Conservation (phyloP, 2,113 vertebrate species). For the Catagonus wagneri region DNA sequence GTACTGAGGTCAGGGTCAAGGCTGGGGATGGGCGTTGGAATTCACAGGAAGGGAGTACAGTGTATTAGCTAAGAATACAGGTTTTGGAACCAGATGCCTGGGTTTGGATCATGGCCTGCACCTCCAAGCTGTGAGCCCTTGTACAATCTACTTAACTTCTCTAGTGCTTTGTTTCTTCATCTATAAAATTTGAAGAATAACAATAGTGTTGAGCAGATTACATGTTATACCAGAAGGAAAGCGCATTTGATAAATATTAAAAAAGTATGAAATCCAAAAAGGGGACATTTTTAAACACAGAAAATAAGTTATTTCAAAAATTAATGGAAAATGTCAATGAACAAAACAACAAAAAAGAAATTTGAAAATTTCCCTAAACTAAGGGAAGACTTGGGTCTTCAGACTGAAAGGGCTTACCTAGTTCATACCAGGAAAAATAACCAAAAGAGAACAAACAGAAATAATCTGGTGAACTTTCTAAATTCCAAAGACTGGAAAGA, state of each 20-base stretch:
- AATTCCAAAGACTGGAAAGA: slow-evolving; percentile 20
- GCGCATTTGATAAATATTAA: neutral
- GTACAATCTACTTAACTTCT: neutral
- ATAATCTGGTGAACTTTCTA: neutral
- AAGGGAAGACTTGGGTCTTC: neutral
- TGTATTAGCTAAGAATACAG: neutral
- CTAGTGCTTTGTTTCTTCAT: neutral
- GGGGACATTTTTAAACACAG: neutral
- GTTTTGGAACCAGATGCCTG: neutral
- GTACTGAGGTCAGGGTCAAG: neutral
- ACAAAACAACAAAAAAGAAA: neutral
- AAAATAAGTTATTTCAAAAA: slow-evolving; percentile 10
- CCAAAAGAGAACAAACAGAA: neutral
- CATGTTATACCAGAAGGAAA: neutral
- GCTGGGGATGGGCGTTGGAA: neutral
- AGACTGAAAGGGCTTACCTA: neutral
- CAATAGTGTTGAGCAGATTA: neutral
- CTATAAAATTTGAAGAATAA: neutral
- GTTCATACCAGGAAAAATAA: neutral
- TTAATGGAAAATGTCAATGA: neutral
- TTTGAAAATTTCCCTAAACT: neutral
- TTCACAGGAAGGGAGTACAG: neutral
- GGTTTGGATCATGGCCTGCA: neutral
- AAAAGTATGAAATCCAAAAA: slow-evolving; percentile 11
- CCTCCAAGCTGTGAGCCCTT: neutral